Percentiles rank a stretch among this genome's conserved stretches.
phyloP scores from a whole-genome alignment of 2,888 invertebrate genomes.

The Thymelicus lineola region DNA sequence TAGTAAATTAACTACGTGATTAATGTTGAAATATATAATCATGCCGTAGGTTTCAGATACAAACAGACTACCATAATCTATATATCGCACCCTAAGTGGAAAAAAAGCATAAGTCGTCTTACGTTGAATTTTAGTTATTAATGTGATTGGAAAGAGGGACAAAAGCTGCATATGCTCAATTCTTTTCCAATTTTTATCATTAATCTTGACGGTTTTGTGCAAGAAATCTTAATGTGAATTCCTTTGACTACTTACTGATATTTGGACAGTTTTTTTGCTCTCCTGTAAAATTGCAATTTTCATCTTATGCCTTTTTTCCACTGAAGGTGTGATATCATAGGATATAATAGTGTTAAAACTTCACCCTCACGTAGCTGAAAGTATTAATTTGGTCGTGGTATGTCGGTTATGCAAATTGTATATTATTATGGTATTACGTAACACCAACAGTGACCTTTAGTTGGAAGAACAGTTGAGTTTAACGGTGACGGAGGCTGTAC shows the following conservation, averaged over 20 bases:
- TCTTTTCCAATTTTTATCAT: too few relatives aligned
- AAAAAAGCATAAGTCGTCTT: too few relatives aligned
- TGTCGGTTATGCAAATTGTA: slow-evolving; percentile 52
- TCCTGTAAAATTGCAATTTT: too few relatives aligned
- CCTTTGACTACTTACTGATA: too few relatives aligned
- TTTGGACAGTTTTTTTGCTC: too few relatives aligned
- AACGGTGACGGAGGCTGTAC: slow-evolving; percentile 77
- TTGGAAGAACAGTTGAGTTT: slow-evolving; percentile 68
- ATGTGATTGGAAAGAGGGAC: too few relatives aligned
- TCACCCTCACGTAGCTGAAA: slow-evolving; percentile 15
- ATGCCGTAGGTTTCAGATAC: neutral
- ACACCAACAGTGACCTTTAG: slow-evolving; percentile 61
- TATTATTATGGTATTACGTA: slow-evolving; percentile 59
- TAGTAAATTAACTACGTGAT: slow-evolving; percentile 10
- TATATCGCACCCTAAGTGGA: too few relatives aligned
- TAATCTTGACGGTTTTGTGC: too few relatives aligned
- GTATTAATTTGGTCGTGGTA: slow-evolving; percentile 17
- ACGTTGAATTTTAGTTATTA: too few relatives aligned
- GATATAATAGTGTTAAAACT: slow-evolving; percentile 6
- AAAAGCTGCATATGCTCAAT: too few relatives aligned
- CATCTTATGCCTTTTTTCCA: slow-evolving; percentile 4
- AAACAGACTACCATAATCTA: neutral
- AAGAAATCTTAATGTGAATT: too few relatives aligned
- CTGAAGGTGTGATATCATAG: too few relatives aligned
- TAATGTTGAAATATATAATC: neutral